phyloP scores from a whole-genome alignment of 2,113 vertebrate species.

The Procavia capensis region DNA sequence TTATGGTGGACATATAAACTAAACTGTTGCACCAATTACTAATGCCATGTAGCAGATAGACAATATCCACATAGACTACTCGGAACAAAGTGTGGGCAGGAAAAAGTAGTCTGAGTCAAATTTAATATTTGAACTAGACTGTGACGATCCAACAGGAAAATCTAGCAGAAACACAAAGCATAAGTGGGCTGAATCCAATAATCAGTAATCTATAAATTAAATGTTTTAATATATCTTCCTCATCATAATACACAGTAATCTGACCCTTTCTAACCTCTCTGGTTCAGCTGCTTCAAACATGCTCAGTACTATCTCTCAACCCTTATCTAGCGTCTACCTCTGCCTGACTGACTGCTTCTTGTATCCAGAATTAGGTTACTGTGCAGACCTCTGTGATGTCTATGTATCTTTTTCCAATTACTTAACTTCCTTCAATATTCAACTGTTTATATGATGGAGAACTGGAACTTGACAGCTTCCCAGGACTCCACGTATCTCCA shows the following conservation, averaged over 20 bases:
- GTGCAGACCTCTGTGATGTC: not conserved
- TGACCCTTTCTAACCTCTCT: not conserved
- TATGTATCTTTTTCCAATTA: not conserved
- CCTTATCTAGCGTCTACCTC: not conserved
- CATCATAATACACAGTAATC: not conserved
- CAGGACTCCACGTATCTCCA: not conserved
- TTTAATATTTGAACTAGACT: not conserved
- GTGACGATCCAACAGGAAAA: not conserved
- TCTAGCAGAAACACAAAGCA: not conserved
- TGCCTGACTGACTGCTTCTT: not conserved
- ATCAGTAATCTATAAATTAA: not conserved
- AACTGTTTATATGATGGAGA: not conserved
- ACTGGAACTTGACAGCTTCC: not conserved
- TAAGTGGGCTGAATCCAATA: not conserved
- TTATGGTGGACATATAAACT: not conserved
- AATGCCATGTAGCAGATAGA: not conserved
- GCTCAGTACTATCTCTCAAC: not conserved
- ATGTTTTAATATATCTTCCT: not conserved
- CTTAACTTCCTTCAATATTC: not conserved
- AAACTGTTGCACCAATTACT: not conserved
- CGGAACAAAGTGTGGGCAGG: not conserved
- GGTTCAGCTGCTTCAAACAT: not conserved
- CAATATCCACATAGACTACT: not conserved
- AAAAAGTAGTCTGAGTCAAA: not conserved
- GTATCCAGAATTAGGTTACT: not conserved